Base-by-base conservation (phyloP, 2,797 vertebrate genomes). In the Tragelaphus oryx region DNA sequence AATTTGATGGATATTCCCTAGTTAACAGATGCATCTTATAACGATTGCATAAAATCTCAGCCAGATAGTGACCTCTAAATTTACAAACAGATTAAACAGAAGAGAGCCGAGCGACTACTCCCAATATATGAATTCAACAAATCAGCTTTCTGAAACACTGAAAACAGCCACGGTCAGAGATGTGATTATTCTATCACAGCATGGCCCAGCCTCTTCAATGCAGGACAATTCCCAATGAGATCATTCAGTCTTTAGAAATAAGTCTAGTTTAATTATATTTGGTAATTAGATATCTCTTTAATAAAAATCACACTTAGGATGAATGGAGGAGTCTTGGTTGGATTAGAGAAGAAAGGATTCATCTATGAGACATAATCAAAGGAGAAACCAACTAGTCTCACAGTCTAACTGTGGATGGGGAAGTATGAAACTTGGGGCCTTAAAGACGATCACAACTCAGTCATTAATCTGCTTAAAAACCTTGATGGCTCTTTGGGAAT, bases 251-350 rank as follows among this genome's bases (percentile, higher is more conserved):
- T 28, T 79, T 68, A 93, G 46, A 46, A 89, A 78, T 37, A 82
- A 22, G 30, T 33, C 55, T 91, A 37, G 26, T 50, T 94, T 85
- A 94, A 95, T 94, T 93, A 87, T 60, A 41, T 85, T 94, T 85
- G 50, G 44, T 92, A 88, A 94, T 92, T 90, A 88, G 82, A 57
- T 81, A 79, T 91, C 37, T 1, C 17, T 74, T 94, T 57, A 74
- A 81, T 86, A 50, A 88, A 93, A 94, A 62, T 59, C 78, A 59
- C 57, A 85, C 30, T 80, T 75, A 37, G 55, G 68, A 82, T 90
- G 52, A 62, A 71, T 87, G 41, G 33, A 12, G 41, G 8, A 24
- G 16, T 94, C n/a, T 82, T 30, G 28, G 30, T 50, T 28, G 80
- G 41, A 14, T 41, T 83, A 54, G 46, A 87, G 33, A 78, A 52